Percentiles rank a stretch among this genome's conserved stretches.
phyloP scores from a whole-genome alignment of 2,888 invertebrate genomes.

The Cerastoderma edule region DNA sequence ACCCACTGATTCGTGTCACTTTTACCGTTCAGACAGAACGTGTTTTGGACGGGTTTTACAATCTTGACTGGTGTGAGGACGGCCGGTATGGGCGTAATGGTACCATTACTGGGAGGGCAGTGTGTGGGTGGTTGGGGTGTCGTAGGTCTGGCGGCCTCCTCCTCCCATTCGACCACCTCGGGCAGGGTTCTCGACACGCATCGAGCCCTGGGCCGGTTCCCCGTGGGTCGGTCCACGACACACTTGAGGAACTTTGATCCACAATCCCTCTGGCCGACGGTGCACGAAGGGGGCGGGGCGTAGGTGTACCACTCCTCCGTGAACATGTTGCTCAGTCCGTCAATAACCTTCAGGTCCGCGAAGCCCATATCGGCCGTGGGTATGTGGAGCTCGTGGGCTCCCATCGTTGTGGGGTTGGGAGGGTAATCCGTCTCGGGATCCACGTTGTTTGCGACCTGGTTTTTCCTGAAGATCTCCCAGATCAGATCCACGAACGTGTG shows the following conservation, averaged over 20 bases:
- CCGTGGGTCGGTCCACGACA: slow-evolving; percentile 30
- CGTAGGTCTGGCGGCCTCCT: slow-evolving; percentile 38
- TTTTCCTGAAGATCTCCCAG: slow-evolving; percentile 71
- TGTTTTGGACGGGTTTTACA: slow-evolving; percentile 69
- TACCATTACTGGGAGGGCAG: slow-evolving; percentile 8
- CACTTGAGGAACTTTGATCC: slow-evolving; percentile 68
- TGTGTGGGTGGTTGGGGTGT: slow-evolving; percentile 25
- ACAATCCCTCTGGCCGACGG: slow-evolving; percentile 56
- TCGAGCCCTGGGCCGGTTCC: neutral
- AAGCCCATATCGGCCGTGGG: slow-evolving; percentile 68
- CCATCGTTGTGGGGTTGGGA: slow-evolving; percentile 53
- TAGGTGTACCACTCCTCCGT: slow-evolving; percentile 65
- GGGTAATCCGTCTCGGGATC: slow-evolving; percentile 59
- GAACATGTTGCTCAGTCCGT: slow-evolving; percentile 63
- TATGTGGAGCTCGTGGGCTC: slow-evolving; percentile 57
- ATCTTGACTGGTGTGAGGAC: neutral
- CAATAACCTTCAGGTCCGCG: slow-evolving; percentile 60
- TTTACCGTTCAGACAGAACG: slow-evolving; percentile 71
- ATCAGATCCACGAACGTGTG: slow-evolving; percentile 71
- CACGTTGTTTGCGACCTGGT: slow-evolving; percentile 38
- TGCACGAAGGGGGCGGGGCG: slow-evolving; percentile 68
- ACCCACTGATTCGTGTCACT: slow-evolving; percentile 75
- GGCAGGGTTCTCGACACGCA: slow-evolving; percentile 57
- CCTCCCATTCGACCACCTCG: slow-evolving; percentile 54
- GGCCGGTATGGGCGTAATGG: neutral